Evolutionary conservation across 2,888 invertebrate species (phyloP).

Genomic region (Torymus tubicola): DNA sequence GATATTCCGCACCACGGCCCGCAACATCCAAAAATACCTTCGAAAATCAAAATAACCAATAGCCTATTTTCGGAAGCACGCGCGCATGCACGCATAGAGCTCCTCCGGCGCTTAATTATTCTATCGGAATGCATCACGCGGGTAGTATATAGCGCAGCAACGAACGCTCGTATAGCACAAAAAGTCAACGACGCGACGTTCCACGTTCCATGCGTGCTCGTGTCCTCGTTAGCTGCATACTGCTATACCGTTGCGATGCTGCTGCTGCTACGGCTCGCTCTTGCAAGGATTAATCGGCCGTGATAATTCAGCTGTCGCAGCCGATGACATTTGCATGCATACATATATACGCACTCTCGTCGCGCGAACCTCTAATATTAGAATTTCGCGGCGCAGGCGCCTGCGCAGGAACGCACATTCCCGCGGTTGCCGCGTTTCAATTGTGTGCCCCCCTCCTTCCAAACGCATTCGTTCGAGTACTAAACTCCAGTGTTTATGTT

Average conservation of each 20-base stretch:
- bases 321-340: constrained; percentile 47
- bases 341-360: too few species aligned
- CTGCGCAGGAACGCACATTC: constrained; percentile 39
- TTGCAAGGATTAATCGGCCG: constrained; percentile 56
- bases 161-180: too few species aligned
- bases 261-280: neutral
- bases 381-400: constrained; percentile 13
- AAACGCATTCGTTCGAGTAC: neutral
- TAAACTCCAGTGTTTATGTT: constrained; percentile 48
- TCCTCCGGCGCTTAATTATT: too few species aligned
- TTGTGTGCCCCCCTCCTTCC: constrained; percentile 22
- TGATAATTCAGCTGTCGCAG: constrained; percentile 58
- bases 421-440: constrained; percentile 13
- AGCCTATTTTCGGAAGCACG: too few species aligned
- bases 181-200: too few species aligned
- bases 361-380: constrained; percentile 49
- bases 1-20: neutral
- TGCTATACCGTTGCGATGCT: neutral
- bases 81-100: too few species aligned
- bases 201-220: neutral
- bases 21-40: neutral
- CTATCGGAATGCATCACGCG: too few species aligned
- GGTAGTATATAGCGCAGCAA: too few species aligned
- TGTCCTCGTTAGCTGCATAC: neutral
- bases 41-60: too few species aligned